phyloP scores from a whole-genome alignment of 2,797 vertebrate genomes.

The Spinibarbus caldwelli region DNA sequence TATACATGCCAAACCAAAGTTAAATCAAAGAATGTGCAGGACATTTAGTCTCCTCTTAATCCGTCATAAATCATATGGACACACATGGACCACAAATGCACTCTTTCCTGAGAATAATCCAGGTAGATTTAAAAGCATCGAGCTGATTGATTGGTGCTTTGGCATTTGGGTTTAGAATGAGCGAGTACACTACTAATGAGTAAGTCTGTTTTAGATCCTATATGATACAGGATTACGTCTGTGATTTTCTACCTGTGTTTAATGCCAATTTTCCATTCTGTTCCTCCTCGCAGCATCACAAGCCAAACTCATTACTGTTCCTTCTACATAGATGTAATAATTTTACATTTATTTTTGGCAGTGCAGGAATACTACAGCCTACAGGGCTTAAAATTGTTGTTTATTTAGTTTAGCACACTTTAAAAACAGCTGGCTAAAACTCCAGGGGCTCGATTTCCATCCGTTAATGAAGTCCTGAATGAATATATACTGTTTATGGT shows the following conservation, averaged over 20 bases:
- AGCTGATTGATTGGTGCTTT: conserved; percentile 39
- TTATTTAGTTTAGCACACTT: conserved; percentile 36
- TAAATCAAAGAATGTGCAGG: background rate
- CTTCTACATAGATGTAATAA: conserved; percentile 8
- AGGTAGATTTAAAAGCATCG: conserved; percentile 12
- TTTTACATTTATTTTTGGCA: conserved; percentile 12
- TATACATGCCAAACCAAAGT: conserved; percentile 1
- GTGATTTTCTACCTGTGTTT: conserved; percentile 29
- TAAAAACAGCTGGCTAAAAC: conserved; percentile 40
- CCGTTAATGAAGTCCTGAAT: conserved; percentile 33
- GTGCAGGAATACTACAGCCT: conserved; percentile 9
- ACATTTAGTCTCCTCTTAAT: background rate
- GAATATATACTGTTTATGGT: conserved; percentile 29
- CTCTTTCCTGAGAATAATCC: conserved; percentile 9
- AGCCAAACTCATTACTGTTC: conserved; percentile 34
- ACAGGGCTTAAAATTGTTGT: conserved; percentile 12
- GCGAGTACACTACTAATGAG: background rate
- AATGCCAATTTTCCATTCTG: conserved; percentile 20
- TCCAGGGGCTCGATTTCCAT: conserved; percentile 26
- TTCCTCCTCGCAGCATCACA: conserved; percentile 19
- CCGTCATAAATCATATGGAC: background rate
- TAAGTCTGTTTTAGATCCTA: conserved; percentile 1
- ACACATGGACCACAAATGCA: background rate
- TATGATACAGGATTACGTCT: conserved; percentile 34
- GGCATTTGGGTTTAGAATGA: conserved; percentile 26